Percentiles rank a stretch among this genome's conserved stretches.
phyloP scores from a whole-genome alignment of 2,888 invertebrate species.

The Oscheius onirici region DNA sequence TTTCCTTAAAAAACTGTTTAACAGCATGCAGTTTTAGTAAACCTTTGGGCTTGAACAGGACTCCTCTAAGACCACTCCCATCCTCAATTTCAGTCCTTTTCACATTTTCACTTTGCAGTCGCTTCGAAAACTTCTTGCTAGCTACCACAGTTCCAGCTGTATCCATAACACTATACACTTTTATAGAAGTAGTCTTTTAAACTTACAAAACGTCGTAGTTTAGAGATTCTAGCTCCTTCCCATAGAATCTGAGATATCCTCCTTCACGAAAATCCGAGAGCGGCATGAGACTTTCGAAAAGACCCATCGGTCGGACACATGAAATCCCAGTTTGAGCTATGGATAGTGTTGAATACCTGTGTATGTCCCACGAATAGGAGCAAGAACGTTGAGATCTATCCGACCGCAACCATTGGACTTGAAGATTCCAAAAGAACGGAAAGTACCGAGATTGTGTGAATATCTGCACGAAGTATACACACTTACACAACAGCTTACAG shows the following conservation, averaged over 20 bases:
- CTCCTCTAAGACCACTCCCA: constrained; percentile 37
- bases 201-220: constrained; percentile 2
- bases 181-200: not conserved
- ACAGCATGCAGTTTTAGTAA: not conserved
- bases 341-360: not conserved
- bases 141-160: not conserved
- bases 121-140: not conserved
- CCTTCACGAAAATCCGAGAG: constrained; percentile 41
- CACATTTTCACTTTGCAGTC: not conserved
- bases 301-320: constrained; percentile 43
- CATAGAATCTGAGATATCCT: constrained; percentile 1
- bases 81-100: constrained; percentile 36
- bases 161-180: not conserved
- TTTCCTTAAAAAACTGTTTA: constrained; percentile 5
- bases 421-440: not conserved
- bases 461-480: not conserved
- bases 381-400: not conserved
- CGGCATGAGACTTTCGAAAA: constrained; percentile 42
- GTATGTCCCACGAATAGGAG: constrained; percentile 14
- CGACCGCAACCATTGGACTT: not conserved
- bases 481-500: not conserved
- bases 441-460: not conserved
- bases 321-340: constrained; percentile 1
- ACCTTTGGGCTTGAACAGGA: constrained; percentile 48
- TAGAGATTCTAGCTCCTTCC: not conserved